These are phyloP conservation scores for Felis chaus DNA, from an alignment of 2,113 vertebrate genomes.

Conservation along the genomic window DNA sequence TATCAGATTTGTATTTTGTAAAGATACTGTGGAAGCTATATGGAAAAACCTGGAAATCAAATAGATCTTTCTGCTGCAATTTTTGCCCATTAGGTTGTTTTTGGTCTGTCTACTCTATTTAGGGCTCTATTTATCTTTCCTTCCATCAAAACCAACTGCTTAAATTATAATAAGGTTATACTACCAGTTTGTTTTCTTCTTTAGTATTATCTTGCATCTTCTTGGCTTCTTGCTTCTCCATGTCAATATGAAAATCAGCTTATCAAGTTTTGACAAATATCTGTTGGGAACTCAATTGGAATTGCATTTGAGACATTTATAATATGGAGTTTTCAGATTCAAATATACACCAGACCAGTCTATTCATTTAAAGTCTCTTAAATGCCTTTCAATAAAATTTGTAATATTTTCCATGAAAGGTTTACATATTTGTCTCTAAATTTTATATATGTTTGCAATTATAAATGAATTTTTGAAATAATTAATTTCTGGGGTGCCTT, in stretches of 20 bases:
- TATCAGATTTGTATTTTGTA: background rate
- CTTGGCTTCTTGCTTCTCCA: background rate
- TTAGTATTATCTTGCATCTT: background rate
- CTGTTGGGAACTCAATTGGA: background rate
- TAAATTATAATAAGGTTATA: background rate
- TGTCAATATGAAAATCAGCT: background rate
- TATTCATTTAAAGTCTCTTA: background rate
- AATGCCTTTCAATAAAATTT: background rate
- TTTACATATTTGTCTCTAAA: background rate
- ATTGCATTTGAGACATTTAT: background rate
- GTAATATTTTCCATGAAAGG: background rate
- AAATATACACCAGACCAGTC: background rate
- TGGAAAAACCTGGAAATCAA: background rate
- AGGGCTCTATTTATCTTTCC: background rate
- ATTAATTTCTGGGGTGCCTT: no score
- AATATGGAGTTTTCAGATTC: background rate
- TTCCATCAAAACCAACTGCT: background rate
- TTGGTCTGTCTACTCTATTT: background rate
- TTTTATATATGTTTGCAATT: background rate
- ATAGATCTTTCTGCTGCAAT: background rate
- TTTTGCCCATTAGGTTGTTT: background rate
- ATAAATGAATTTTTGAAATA: background rate
- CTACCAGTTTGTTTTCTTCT: background rate
- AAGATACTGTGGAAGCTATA: background rate
- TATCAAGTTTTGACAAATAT: background rate